A percentile compares a stretch with the other conserved stretches of the same genome.
Evolutionary conservation across 2,888 invertebrate genomes (phyloP).

Genomic region (Epinotia demarniana): DNA sequence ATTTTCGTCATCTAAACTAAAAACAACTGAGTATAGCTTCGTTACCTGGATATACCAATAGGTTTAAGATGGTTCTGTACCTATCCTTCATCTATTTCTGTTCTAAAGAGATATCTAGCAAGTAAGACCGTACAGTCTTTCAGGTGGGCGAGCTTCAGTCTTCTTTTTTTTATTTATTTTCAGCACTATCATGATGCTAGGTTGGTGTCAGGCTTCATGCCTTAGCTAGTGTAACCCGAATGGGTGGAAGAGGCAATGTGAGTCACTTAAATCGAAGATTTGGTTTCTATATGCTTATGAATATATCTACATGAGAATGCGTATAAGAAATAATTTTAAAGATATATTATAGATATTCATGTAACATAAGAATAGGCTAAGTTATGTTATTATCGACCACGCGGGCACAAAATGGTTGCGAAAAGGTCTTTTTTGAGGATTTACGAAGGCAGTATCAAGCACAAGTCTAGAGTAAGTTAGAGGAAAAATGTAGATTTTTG

Average conservation of each 20-base stretch:
- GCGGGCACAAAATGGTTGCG: conserved; percentile 80
- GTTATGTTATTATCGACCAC: conserved; percentile 63
- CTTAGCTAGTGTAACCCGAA: conserved; percentile 44
- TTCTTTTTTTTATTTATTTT: not conserved
- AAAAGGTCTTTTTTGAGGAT: conserved; percentile 48
- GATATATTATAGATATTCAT: conserved; percentile 56
- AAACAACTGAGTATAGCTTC: too few species aligned
- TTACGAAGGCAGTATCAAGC: conserved; percentile 67
- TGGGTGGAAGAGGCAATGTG: conserved; percentile 65
- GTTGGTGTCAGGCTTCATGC: conserved; percentile 45
- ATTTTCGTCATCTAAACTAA: too few species aligned
- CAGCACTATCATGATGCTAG: not conserved
- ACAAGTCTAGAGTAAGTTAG: conserved; percentile 75
- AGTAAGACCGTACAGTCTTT: not conserved
- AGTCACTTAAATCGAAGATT: conserved; percentile 73
- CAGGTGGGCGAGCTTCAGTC: conserved; percentile 4
- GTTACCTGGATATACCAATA: not conserved
- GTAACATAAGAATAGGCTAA: conserved; percentile 52
- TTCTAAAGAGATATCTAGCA: conserved; percentile 16
- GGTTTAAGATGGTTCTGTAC: not conserved
- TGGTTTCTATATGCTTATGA: conserved; percentile 75
- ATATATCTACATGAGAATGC: conserved; percentile 73
- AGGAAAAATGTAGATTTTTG: conserved; percentile 81
- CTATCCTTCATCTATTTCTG: not conserved
- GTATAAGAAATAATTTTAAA: conserved; percentile 53